These are phyloP conservation scores for Orchesella flavescens DNA, from an alignment of 2,888 invertebrate species.

Conservation along the genomic window DNA sequence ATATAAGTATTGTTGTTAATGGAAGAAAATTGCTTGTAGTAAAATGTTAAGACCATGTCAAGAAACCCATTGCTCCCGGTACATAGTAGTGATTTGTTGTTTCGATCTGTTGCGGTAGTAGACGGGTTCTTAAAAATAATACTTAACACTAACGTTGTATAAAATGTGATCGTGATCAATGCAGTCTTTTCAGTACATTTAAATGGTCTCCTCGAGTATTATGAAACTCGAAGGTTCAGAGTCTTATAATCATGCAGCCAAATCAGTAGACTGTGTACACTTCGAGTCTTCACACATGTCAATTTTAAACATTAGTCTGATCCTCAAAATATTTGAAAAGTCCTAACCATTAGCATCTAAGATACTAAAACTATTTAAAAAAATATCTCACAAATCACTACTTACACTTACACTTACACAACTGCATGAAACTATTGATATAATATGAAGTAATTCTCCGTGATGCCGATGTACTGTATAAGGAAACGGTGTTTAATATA, in stretches of 20 bases:
- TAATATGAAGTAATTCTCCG: too few relatives aligned
- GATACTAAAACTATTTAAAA: too few relatives aligned
- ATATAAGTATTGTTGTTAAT: too few relatives aligned
- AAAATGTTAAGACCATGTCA: too few relatives aligned
- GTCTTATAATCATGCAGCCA: conserved; percentile 59
- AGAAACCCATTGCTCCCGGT: too few relatives aligned
- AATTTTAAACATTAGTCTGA: conserved; percentile 51
- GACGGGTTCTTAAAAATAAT: conserved; percentile 52
- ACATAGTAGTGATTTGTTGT: neutral
- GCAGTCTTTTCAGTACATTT: conserved; percentile 60
- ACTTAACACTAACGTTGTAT: neutral
- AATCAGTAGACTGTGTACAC: conserved; percentile 58
- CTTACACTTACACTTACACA: conserved; percentile 7
- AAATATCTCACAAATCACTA: neutral
- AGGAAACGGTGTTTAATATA: too few relatives aligned
- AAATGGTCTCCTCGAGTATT: conserved; percentile 62
- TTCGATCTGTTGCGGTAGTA: conserved; percentile 26
- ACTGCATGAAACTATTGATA: too few relatives aligned
- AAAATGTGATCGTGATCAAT: conserved; percentile 54
- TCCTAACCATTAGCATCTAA: neutral
- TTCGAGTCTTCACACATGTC: conserved; percentile 55
- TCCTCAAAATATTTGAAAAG: neutral
- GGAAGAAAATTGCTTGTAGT: too few relatives aligned
- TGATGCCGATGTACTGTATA: too few relatives aligned
- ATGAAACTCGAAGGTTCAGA: conserved; percentile 60